phyloP scores from a whole-genome alignment of 2,888 invertebrate species.

The Mamestra brassicae region DNA sequence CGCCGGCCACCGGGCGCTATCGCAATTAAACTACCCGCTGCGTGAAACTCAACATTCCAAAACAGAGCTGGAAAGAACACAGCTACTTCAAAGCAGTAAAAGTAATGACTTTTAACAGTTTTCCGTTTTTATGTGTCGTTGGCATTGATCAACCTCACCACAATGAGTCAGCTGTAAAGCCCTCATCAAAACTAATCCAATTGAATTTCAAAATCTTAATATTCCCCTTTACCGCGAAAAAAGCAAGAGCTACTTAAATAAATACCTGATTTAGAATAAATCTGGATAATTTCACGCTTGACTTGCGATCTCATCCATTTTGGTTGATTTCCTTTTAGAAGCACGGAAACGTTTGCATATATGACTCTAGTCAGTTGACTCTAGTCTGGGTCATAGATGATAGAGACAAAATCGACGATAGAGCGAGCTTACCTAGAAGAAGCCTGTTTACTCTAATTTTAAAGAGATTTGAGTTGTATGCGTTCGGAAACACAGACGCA shows the following conservation, averaged over 20 bases:
- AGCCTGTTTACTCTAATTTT: too few relatives aligned
- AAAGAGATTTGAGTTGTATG: too few relatives aligned
- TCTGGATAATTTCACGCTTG: slow-evolving; percentile 53
- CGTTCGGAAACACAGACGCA: too few relatives aligned
- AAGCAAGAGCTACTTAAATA: slow-evolving; percentile 42
- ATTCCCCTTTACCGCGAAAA: not conserved
- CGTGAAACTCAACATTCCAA: slow-evolving; percentile 24
- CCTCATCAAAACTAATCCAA: not conserved
- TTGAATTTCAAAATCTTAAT: slow-evolving; percentile 8
- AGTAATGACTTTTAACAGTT: not conserved
- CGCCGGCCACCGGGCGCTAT: slow-evolving; percentile 11
- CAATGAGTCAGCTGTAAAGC: not conserved
- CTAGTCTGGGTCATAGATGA: too few relatives aligned
- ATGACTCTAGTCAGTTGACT: too few relatives aligned
- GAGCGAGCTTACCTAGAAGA: too few relatives aligned
- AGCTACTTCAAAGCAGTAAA: not conserved
- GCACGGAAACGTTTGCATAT: not conserved
- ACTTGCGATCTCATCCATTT: slow-evolving; percentile 40
- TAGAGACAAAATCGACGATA: too few relatives aligned
- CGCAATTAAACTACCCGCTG: slow-evolving; percentile 33
- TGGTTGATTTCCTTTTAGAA: slow-evolving; percentile 30
- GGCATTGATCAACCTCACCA: not conserved
- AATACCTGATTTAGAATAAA: slow-evolving; percentile 43
- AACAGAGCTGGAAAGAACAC: slow-evolving; percentile 1
- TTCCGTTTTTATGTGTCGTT: slow-evolving; percentile 8